Conservation (phyloP, 1,140 invertebrate species). For the Bradynema listronoti region DNA sequence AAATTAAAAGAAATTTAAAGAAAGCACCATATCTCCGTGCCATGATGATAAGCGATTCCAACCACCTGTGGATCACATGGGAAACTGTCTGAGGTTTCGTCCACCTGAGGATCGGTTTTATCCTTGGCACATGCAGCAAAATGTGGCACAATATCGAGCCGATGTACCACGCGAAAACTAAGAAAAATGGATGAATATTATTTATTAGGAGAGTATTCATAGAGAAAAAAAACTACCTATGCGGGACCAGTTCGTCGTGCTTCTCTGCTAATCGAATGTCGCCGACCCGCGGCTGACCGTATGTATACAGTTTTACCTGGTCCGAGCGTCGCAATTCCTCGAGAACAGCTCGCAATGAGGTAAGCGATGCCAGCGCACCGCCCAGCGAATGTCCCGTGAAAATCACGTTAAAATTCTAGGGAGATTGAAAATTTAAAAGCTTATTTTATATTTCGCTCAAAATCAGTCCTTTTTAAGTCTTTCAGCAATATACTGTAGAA, state of each 20-base stretch:
- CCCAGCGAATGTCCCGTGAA: constrained; percentile 46
- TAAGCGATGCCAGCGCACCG: constrained; percentile 39
- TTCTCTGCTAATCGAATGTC: constrained; percentile 24
- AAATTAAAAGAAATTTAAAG: constrained; percentile 12
- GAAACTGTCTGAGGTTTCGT: constrained; percentile 16
- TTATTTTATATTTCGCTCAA: background rate
- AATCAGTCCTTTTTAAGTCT: too few relatives aligned
- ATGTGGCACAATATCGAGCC: constrained; percentile 40
- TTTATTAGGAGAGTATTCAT: background rate
- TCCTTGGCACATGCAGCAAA: constrained; percentile 31
- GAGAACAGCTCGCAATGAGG: constrained; percentile 28
- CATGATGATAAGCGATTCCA: constrained; percentile 34
- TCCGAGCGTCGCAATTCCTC: constrained; percentile 13
- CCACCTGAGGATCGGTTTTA: background rate
- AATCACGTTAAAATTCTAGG: constrained; percentile 26
- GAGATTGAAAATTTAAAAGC: constrained; percentile 11
- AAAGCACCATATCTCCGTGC: constrained; percentile 26
- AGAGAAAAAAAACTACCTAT: constrained; percentile 28
- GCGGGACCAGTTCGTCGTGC: constrained; percentile 36
- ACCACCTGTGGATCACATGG: constrained; percentile 25
- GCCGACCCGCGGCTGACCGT: constrained; percentile 41
- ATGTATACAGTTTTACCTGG: constrained; percentile 36
- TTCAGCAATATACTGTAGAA: background rate
- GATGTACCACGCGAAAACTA: constrained; percentile 38
- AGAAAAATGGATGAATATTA: background rate